Conservation (phyloP, 2,797 vertebrate species). For the Cyclura pinguis region DNA sequence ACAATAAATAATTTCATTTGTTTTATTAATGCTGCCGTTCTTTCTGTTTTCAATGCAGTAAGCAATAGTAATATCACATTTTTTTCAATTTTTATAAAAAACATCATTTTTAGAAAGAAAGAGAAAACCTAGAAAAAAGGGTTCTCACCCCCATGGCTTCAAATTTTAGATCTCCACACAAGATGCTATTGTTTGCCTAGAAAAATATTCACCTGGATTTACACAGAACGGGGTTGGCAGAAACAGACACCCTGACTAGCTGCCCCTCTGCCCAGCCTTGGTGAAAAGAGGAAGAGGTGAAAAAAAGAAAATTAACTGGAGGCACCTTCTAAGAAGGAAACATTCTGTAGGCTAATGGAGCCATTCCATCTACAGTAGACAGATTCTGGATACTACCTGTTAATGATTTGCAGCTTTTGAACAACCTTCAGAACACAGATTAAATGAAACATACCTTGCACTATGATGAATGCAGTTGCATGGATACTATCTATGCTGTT, state of each 20-base stretch:
- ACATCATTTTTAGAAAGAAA: no score
- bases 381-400: neutral
- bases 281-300: neutral
- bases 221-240: neutral
- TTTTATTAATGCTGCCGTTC: no score
- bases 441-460: conserved; percentile 86
- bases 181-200: neutral
- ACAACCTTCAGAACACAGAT: neutral
- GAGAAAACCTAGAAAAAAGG: no score
- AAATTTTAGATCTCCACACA: neutral
- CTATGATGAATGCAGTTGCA: conserved; percentile 92
- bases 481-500: conserved; percentile 94
- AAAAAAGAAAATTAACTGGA: neutral
- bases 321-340: neutral
- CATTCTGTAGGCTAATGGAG: neutral
- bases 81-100: no score
- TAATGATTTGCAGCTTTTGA: neutral
- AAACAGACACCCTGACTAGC: neutral
- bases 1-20: no score
- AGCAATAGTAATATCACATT: no score
- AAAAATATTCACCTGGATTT: neutral
- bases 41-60: no score
- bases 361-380: neutral
- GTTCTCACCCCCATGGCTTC: no score
- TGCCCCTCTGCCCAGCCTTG: neutral